These are phyloP conservation scores for Cheilosia pagana DNA, from an alignment of 2,888 invertebrate species.

Conservation along the genomic window DNA sequence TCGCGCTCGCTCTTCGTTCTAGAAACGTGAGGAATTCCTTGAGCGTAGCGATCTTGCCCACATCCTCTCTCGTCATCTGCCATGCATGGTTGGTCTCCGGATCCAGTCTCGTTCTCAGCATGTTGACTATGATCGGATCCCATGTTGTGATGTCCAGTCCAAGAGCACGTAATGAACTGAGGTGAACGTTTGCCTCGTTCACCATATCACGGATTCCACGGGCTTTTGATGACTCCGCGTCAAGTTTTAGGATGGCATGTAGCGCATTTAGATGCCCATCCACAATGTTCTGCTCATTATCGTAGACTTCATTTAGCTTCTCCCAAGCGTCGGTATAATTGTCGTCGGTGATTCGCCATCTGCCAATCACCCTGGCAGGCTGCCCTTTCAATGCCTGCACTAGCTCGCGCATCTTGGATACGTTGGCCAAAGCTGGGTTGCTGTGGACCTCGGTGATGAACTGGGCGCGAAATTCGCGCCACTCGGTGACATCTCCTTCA, in stretches of 20 bases:
- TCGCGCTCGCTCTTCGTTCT: conserved; percentile 21
- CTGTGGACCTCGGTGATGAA: conserved; percentile 3
- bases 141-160: too few species aligned
- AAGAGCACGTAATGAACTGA: too few species aligned
- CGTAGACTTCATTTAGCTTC: conserved; percentile 12
- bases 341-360: neutral
- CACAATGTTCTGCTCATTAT: conserved; percentile 12
- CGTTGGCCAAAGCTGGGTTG: neutral
- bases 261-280: conserved; percentile 13
- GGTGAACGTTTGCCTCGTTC: conserved; percentile 12
- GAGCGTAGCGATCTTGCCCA: conserved; percentile 3
- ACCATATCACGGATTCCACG: conserved; percentile 8
- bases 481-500: neutral
- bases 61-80: conserved; percentile 15
- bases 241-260: conserved; percentile 5
- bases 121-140: conserved; percentile 6
- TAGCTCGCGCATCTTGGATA: conserved; percentile 3
- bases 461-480: conserved; percentile 6
- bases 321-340: neutral
- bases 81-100: conserved; percentile 15
- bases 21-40: conserved; percentile 10
- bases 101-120: conserved; percentile 17
- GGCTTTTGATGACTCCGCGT: neutral
- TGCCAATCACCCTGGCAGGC: neutral
- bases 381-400: neutral